Evolutionary conservation across 2,113 vertebrate species (phyloP).

Genomic region (Heteronetta atricapilla): DNA sequence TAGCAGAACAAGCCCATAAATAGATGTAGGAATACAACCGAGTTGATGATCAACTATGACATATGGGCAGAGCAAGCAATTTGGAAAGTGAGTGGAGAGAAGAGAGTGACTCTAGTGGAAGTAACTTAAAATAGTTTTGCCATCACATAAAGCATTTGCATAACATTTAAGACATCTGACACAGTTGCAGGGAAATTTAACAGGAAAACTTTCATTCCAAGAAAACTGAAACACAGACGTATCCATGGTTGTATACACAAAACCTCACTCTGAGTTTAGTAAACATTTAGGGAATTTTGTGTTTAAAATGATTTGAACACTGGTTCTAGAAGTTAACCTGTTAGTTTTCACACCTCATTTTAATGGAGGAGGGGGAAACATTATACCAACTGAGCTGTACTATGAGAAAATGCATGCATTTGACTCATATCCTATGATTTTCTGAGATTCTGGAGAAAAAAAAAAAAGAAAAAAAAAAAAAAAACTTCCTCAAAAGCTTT

Average conservation of each 20-base stretch:
- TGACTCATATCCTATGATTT: background rate
- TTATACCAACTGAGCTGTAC: background rate
- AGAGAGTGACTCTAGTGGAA: constrained; percentile 23
- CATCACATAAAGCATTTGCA: background rate
- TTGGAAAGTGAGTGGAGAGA: background rate
- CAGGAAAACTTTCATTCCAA: background rate
- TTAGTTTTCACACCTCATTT: background rate
- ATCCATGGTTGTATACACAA: background rate
- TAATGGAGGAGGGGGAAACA: background rate
- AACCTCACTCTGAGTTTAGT: background rate
- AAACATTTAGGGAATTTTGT: background rate
- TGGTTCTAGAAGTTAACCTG: background rate
- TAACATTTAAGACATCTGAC: background rate
- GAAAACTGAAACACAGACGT: background rate
- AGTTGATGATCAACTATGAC: constrained; percentile 27
- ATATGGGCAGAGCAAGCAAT: constrained; percentile 28
- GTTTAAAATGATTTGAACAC: background rate
- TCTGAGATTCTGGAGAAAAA: background rate
- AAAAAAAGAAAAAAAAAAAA: too few relatives aligned
- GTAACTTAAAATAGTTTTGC: constrained; percentile 25
- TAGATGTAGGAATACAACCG: background rate
- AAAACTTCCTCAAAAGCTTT: background rate
- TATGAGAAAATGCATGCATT: background rate
- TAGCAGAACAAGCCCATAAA: constrained; percentile 35
- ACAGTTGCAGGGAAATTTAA: background rate